phyloP scores from a whole-genome alignment of 2,797 vertebrate genomes.

The Tokudaia tokunoshimensis region DNA sequence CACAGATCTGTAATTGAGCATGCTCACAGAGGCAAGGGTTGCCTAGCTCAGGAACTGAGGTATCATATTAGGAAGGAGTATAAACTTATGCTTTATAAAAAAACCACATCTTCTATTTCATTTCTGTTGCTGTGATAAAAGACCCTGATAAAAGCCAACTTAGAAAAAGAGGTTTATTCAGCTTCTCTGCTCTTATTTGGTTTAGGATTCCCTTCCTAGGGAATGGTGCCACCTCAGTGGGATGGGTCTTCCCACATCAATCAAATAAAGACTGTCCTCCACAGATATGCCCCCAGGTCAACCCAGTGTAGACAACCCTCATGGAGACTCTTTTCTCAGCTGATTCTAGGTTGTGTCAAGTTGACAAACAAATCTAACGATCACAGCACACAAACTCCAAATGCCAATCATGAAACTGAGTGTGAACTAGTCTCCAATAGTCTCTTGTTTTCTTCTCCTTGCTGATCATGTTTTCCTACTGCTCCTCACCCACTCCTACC shows the following conservation, averaged over 20 bases:
- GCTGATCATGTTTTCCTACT: not conserved
- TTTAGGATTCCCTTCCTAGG: not conserved
- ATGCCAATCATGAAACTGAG: not conserved
- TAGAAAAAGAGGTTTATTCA: not conserved
- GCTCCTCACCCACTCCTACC: rapidly evolving
- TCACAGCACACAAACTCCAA: not conserved
- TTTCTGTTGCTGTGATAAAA: not conserved
- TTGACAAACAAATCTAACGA: not conserved
- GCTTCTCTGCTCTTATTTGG: not conserved
- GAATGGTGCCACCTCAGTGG: not conserved
- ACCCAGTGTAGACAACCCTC: not conserved
- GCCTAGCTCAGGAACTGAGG: not conserved
- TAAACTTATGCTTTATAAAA: not conserved
- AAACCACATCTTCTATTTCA: not conserved
- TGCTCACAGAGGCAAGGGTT: no score
- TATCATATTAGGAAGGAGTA: not conserved
- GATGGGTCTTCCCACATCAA: not conserved
- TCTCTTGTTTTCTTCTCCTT: not conserved
- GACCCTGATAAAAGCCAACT: not conserved
- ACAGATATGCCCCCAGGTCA: not conserved
- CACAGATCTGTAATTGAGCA: not conserved
- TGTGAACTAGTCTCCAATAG: not conserved
- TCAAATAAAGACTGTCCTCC: not conserved
- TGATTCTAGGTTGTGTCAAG: not conserved
- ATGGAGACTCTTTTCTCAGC: not conserved